phyloP scores from a whole-genome alignment of 2,888 invertebrate genomes.

The Lycophotia porphyrea region DNA sequence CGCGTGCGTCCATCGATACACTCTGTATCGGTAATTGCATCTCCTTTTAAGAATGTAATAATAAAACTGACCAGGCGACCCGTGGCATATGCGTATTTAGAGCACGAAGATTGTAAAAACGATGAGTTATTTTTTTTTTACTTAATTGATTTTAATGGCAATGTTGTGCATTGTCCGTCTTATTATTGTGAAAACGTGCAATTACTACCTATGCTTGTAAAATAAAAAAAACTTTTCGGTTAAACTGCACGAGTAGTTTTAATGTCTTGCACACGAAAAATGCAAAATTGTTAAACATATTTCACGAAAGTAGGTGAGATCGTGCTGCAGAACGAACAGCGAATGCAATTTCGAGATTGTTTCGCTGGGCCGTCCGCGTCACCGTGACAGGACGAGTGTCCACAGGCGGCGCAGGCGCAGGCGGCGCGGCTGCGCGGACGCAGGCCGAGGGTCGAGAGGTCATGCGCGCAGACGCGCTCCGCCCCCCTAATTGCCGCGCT shows the following conservation, averaged over 20 bases:
- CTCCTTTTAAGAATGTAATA: constrained; percentile 65
- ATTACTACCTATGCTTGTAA: constrained; percentile 35
- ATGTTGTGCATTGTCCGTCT: constrained; percentile 29
- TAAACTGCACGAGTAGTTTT: constrained; percentile 46
- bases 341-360: constrained; percentile 82
- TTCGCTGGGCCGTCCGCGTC: constrained; percentile 72
- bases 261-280: constrained; percentile 54
- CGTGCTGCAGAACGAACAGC: constrained; percentile 75
- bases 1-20: constrained; percentile 69
- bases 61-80: constrained; percentile 63
- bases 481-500: constrained; percentile 90
- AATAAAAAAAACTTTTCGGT: constrained; percentile 33
- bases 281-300: constrained; percentile 59
- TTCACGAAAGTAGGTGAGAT: constrained; percentile 75
- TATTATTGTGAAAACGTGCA: constrained; percentile 43
- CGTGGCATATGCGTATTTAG: constrained; percentile 60
- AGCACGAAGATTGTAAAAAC: constrained; percentile 44
- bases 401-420: constrained; percentile 66
- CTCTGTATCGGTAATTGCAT: constrained; percentile 82
- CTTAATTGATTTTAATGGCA: constrained; percentile 42
- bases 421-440: constrained; percentile 70
- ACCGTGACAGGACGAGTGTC: constrained; percentile 79
- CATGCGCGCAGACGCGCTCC: constrained; percentile 86
- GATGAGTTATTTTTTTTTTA: constrained; percentile 31
- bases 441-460: constrained; percentile 84